phyloP scores from a whole-genome alignment of 2,113 vertebrate genomes.

The Pluvianellus socialis region DNA sequence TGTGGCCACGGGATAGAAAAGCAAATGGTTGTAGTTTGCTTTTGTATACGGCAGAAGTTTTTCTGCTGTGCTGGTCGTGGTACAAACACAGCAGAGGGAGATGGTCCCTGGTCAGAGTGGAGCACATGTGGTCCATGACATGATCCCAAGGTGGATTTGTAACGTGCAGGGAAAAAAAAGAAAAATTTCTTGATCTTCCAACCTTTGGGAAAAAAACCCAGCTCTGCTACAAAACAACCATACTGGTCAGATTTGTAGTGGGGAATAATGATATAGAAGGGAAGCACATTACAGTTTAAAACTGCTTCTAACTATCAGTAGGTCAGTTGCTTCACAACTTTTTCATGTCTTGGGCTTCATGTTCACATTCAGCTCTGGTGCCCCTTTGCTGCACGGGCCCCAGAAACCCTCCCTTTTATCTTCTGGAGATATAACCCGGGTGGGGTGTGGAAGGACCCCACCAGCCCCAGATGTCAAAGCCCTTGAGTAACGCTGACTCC shows the following conservation, averaged over 20 bases:
- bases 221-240: background rate
- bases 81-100: background rate
- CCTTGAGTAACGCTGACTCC: accelerated
- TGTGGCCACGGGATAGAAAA: background rate
- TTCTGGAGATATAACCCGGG: background rate
- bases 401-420: background rate
- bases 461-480: background rate
- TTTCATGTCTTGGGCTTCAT: background rate
- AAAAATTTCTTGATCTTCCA: background rate
- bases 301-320: background rate
- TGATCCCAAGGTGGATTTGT: background rate
- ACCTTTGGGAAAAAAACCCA: background rate
- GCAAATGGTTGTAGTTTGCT: background rate
- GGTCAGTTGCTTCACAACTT: background rate
- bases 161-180: background rate
- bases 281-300: background rate
- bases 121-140: background rate
- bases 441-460: background rate
- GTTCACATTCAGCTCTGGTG: background rate
- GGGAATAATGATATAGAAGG: background rate
- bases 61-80: background rate
- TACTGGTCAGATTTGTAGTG: background rate
- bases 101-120: background rate
- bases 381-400: background rate
- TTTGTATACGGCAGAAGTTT: background rate